Conservation (phyloP, 2,797 vertebrate genomes). For the Telmatherina bonti region DNA sequence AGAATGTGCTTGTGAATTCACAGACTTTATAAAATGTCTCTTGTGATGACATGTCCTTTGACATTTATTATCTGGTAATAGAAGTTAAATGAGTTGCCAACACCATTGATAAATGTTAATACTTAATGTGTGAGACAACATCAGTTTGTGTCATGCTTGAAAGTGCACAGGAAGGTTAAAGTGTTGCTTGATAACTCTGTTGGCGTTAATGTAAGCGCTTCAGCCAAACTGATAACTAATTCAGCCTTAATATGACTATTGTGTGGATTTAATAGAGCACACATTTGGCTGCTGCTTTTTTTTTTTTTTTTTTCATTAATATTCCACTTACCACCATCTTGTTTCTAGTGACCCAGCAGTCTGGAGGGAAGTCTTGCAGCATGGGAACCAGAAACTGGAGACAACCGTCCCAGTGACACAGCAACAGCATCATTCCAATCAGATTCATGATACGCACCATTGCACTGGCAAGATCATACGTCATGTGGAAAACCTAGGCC, state of each 20-base stretch:
- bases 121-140: neutral
- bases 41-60: neutral
- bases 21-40: neutral
- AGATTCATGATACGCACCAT: constrained; percentile 97
- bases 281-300: constrained; percentile 13
- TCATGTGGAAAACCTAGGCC: constrained; percentile 98
- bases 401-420: constrained; percentile 99
- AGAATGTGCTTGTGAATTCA: neutral
- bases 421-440: constrained; percentile 98
- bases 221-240: neutral
- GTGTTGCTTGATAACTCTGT: constrained; percentile 1
- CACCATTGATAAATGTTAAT: neutral
- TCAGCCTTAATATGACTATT: neutral
- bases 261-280: neutral
- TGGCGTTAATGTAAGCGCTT: neutral
- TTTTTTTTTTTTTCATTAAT: constrained; percentile 34
- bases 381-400: constrained; percentile 98
- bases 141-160: neutral
- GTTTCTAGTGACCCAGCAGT: constrained; percentile 98
- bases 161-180: constrained; percentile 4
- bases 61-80: neutral
- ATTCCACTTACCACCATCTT: constrained; percentile 92
- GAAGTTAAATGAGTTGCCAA: neutral
- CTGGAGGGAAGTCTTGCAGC: constrained; percentile 96
- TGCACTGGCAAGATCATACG: constrained; percentile 96